Percentiles rank a stretch among this genome's conserved stretches.
phyloP scores from a whole-genome alignment of 2,113 vertebrate species.

The Sylvietta virens region DNA sequence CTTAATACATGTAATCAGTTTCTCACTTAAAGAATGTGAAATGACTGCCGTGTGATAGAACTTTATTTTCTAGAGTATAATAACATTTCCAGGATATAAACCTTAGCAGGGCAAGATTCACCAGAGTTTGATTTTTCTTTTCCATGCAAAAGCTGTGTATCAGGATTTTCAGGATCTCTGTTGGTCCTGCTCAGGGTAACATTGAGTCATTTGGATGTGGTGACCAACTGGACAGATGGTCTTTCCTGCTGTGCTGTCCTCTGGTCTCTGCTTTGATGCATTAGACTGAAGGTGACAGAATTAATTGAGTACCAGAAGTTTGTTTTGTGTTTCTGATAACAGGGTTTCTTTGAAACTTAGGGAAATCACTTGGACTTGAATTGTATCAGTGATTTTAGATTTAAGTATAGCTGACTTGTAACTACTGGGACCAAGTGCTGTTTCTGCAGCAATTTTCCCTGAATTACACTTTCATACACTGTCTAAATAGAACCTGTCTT shows the following conservation, averaged over 20 bases:
- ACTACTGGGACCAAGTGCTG: background rate
- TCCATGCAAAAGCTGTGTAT: accelerated
- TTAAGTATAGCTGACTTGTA: background rate
- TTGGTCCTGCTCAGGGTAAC: background rate
- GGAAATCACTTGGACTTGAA: background rate
- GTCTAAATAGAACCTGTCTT: background rate
- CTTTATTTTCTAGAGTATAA: background rate
- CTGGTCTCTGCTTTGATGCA: background rate
- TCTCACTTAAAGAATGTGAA: background rate
- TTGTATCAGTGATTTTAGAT: background rate
- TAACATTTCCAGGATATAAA: accelerated
- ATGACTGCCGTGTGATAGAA: background rate
- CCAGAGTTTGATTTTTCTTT: background rate
- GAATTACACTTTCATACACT: background rate
- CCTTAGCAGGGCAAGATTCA: background rate
- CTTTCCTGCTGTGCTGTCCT: background rate
- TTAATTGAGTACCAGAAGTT: background rate
- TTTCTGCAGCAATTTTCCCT: background rate
- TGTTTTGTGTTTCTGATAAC: background rate
- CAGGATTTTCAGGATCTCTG: background rate
- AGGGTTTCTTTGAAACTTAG: background rate
- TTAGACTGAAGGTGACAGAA: background rate
- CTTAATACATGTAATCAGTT: accelerated
- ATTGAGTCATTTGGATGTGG: accelerated
- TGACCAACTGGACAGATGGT: accelerated